These are phyloP conservation scores for Lithobius niger DNA, from an alignment of 1,140 invertebrate genomes.

Conservation along the genomic window DNA sequence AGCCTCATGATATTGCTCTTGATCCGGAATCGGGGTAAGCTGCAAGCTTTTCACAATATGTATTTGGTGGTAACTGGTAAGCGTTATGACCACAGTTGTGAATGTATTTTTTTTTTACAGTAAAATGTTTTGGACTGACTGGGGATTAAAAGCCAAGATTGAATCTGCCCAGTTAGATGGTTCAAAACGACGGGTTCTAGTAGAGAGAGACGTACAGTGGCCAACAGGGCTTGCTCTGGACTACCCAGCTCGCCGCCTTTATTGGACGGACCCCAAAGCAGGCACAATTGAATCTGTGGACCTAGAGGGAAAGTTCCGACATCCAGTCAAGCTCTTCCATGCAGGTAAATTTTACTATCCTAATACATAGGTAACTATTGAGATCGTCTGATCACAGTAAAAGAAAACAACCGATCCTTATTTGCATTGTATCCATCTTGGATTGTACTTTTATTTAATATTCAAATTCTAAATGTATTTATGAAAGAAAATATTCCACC, in stretches of 20 bases:
- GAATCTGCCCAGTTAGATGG: conserved; percentile 53
- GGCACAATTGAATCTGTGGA: conserved; percentile 58
- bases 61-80: too few relatives aligned
- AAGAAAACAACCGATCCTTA: too few relatives aligned
- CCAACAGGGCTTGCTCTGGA: conserved; percentile 55
- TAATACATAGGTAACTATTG: not conserved
- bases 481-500: too few relatives aligned
- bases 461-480: too few relatives aligned
- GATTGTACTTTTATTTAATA: too few relatives aligned
- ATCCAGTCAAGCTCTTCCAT: conserved; percentile 40
- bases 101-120: conserved; percentile 17
- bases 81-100: too few relatives aligned
- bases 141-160: conserved; percentile 38
- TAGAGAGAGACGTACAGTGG: conserved; percentile 42
- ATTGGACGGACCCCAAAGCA: conserved; percentile 60
- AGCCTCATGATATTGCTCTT: conserved; percentile 49
- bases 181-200: conserved; percentile 38
- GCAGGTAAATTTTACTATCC: conserved; percentile 25
- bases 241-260: conserved; percentile 47
- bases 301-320: conserved; percentile 55
- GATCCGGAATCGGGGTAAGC: conserved; percentile 46
- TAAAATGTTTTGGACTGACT: conserved; percentile 35
- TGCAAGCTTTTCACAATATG: too few relatives aligned
- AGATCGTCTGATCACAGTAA: not conserved
- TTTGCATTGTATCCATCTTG: too few relatives aligned